Evolutionary conservation across 2,113 vertebrate species (phyloP).

Genomic region (Onychorhynchus coronatus): DNA sequence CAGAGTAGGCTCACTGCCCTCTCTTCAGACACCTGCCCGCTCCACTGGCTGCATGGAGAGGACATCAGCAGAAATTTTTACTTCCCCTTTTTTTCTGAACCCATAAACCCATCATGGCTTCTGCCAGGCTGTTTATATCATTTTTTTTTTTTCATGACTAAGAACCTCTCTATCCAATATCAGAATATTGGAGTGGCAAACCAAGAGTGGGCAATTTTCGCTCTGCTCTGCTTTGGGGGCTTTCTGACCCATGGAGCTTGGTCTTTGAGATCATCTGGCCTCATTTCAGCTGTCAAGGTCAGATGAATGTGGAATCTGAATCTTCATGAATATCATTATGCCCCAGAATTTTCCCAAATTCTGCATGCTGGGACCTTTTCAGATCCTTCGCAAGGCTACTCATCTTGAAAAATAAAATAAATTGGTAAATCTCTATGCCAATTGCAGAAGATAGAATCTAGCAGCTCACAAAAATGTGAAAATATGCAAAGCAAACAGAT

Average conservation of each 20-base stretch:
- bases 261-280: neutral
- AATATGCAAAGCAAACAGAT: constrained; percentile 62
- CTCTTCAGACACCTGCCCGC: neutral
- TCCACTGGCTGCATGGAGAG: neutral
- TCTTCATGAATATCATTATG: constrained; percentile 58
- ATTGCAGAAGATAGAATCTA: constrained; percentile 42
- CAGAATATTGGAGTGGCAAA: neutral
- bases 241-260: neutral
- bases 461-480: constrained; percentile 46
- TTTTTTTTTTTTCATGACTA: neutral
- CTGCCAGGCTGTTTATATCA: neutral
- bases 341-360: constrained; percentile 44
- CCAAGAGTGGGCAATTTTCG: neutral
- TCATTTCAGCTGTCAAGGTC: constrained; percentile 12
- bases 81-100: neutral
- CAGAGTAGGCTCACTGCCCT: neutral
- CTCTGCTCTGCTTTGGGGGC: neutral
- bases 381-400: constrained; percentile 39
- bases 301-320: constrained; percentile 18
- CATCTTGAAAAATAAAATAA: constrained; percentile 62
- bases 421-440: constrained; percentile 64
- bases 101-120: neutral
- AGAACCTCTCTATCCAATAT: neutral
- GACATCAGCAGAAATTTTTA: neutral
- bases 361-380: constrained; percentile 33